Conservation (phyloP, 35 echinoderm and acorn worm genomes). For the Eucidaris tribuloides region DNA sequence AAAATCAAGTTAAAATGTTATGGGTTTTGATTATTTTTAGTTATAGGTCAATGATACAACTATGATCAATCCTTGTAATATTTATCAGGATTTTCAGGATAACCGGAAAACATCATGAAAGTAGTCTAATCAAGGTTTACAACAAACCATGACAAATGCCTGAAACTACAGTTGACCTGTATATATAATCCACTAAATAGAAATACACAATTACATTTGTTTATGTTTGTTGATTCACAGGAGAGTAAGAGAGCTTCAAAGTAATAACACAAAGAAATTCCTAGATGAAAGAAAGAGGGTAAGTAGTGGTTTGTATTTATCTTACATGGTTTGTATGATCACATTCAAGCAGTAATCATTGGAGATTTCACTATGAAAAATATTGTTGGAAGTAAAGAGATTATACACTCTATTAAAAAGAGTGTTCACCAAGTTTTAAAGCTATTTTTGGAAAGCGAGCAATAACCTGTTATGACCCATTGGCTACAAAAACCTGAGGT, state of each 20-base stretch:
- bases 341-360: background rate
- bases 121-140: background rate
- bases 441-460: background rate
- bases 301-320: background rate
- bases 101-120: background rate
- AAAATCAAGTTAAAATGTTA: too few species aligned
- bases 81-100: background rate
- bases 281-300: slow-evolving; percentile 86
- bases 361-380: background rate
- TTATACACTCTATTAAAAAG: background rate
- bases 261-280: slow-evolving; percentile 93
- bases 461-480: background rate
- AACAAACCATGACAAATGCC: background rate
- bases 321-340: background rate
- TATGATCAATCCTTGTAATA: background rate
- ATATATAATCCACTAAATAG: background rate
- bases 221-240: slow-evolving; percentile 15
- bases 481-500: too few species aligned
- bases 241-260: slow-evolving; percentile 86
- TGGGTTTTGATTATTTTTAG: too few species aligned
- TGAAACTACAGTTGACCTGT: background rate
- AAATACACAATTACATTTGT: background rate
- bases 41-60: too few species aligned
- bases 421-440: background rate
- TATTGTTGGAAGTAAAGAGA: background rate